These are phyloP conservation scores for Hipparchia semele DNA, from an alignment of 2,888 invertebrate genomes.

Conservation along the genomic window DNA sequence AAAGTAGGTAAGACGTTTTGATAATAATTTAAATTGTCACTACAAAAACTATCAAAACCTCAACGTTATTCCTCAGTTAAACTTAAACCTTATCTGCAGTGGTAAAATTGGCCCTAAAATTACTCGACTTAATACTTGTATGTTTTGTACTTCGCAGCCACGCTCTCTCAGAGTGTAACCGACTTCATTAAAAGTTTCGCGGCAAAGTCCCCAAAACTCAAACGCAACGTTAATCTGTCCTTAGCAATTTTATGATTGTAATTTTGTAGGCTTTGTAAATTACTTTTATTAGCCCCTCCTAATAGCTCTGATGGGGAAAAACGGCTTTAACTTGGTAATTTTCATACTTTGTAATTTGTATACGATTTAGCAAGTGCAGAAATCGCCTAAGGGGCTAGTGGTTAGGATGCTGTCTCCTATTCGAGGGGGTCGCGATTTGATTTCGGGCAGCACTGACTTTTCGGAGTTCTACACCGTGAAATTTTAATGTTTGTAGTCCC, in stretches of 20 bases:
- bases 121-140: slow-evolving; percentile 6
- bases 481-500: too few relatives aligned
- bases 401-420: too few relatives aligned
- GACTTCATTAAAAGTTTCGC: slow-evolving; percentile 40
- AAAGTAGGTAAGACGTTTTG: background rate
- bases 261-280: slow-evolving; percentile 42
- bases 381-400: too few relatives aligned
- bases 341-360: too few relatives aligned
- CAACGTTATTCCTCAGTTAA: too few relatives aligned
- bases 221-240: slow-evolving; percentile 39
- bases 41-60: background rate
- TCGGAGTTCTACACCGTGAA: too few relatives aligned
- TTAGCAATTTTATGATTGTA: slow-evolving; percentile 37
- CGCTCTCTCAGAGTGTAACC: slow-evolving; percentile 9
- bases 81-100: background rate
- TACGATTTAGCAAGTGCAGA: too few relatives aligned
- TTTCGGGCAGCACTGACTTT: too few relatives aligned
- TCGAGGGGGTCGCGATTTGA: too few relatives aligned
- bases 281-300: slow-evolving; percentile 22
- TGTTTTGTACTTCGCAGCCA: slow-evolving; percentile 3
- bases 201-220: slow-evolving; percentile 29
- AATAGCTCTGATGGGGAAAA: slow-evolving; percentile 11
- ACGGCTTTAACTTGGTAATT: slow-evolving; percentile 4
- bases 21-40: background rate
- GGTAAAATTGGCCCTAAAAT: background rate